These are phyloP conservation scores for Orthosia gothica DNA, from an alignment of 2,888 invertebrate genomes.

Conservation along the genomic window DNA sequence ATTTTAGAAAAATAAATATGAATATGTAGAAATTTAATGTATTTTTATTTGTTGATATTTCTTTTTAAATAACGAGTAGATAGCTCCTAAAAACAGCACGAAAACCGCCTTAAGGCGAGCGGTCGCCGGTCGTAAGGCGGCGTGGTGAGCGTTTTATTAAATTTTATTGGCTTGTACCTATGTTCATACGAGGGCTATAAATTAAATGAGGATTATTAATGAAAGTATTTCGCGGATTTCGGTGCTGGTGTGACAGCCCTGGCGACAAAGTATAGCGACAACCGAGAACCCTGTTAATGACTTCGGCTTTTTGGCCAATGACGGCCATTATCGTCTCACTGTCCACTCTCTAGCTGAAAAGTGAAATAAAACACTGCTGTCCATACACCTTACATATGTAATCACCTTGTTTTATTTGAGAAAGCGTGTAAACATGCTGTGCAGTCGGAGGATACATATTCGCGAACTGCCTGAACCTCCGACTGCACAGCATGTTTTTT, in stretches of 20 bases:
- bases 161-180: slow-evolving; percentile 82
- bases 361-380: slow-evolving; percentile 72
- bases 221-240: slow-evolving; percentile 73
- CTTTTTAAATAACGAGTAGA: no score
- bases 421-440: slow-evolving; percentile 71
- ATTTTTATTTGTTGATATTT: no score
- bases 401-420: slow-evolving; percentile 74
- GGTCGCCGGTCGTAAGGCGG: slow-evolving; percentile 49
- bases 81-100: no score
- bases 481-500: no score
- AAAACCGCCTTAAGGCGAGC: no score
- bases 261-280: slow-evolving; percentile 62
- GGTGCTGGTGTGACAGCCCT: slow-evolving; percentile 60
- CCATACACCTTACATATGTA: slow-evolving; percentile 70
- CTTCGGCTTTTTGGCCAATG: slow-evolving; percentile 76
- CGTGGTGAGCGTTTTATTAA: slow-evolving; percentile 85
- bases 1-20: no score
- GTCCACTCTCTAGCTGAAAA: slow-evolving; percentile 66
- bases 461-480: no score
- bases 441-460: no score
- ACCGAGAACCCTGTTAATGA: slow-evolving; percentile 75
- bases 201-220: slow-evolving; percentile 76
- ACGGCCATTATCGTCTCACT: slow-evolving; percentile 67
- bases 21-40: no score
- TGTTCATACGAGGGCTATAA: slow-evolving; percentile 75